phyloP scores from a whole-genome alignment of 2,888 invertebrate species.

The Trisateles emortualis region DNA sequence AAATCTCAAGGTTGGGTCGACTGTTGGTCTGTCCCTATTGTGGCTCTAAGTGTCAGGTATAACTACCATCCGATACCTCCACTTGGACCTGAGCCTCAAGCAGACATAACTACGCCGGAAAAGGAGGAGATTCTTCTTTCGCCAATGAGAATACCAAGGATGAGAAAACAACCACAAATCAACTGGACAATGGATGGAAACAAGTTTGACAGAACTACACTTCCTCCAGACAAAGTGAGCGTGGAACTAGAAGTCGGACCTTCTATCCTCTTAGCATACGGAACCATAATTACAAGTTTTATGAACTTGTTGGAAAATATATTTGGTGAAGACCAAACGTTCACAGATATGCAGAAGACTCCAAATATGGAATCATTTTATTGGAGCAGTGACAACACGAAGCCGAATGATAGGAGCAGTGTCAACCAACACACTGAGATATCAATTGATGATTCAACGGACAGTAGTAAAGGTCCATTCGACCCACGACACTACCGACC shows the following conservation, averaged over 20 bases:
- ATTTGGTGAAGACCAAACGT: slow-evolving; percentile 98
- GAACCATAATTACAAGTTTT: slow-evolving; percentile 95
- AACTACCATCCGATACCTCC: slow-evolving; percentile 97
- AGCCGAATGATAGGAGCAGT: slow-evolving; percentile 74
- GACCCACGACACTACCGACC: slow-evolving; percentile 96
- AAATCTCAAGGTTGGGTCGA: slow-evolving; percentile 95
- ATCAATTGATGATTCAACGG: slow-evolving; percentile 89
- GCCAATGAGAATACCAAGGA: slow-evolving; percentile 95
- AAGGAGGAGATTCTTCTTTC: slow-evolving; percentile 97
- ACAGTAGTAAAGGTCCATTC: slow-evolving; percentile 88
- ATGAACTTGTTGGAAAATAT: slow-evolving; percentile 98
- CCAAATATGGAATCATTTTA: slow-evolving; percentile 77
- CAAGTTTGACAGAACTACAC: slow-evolving; percentile 94
- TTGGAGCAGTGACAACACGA: slow-evolving; percentile 76
- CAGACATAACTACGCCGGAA: slow-evolving; percentile 97
- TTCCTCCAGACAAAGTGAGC: slow-evolving; percentile 95
- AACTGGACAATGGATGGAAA: slow-evolving; percentile 90
- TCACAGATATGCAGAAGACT: slow-evolving; percentile 95
- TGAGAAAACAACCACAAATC: slow-evolving; percentile 90
- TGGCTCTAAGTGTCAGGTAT: slow-evolving; percentile 96
- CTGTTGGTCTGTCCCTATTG: slow-evolving; percentile 98
- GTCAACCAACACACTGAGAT: slow-evolving; percentile 83
- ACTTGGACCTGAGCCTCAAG: slow-evolving; percentile 94
- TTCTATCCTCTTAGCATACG: slow-evolving; percentile 96
- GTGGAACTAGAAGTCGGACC: slow-evolving; percentile 98